Base-by-base conservation (phyloP, 1,140 invertebrate species). In the Caerostris extrusa region DNA sequence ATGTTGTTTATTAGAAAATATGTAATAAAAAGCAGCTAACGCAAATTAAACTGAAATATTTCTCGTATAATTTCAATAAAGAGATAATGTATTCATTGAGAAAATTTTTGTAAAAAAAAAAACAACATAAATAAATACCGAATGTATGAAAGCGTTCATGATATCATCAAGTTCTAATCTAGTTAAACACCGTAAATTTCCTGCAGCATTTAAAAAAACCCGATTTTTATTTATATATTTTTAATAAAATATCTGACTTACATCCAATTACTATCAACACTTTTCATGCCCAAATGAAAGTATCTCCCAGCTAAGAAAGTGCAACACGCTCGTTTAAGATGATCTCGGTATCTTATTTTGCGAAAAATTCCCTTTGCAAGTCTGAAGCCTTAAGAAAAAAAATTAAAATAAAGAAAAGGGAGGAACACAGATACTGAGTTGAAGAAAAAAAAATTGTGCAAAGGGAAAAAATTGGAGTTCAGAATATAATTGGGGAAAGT, bases 241-340 rank as follows among this genome's bases (percentile, higher is more conserved):
- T 77, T 77, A 10, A 10, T 34, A 53, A 77, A 50, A 4, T 10
- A 12, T 50, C 7, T 50, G 34, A 53, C 17, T 60, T 85, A 85
- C 83, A 58, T 85, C 57, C 83, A 85, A 85, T 85, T 85, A 85
- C 83, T 85, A 34, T n/a, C 19, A 85, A 85, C 83, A 85, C 83
- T 85, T 85, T 60, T 85, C 57, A 58, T 58, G 19, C 57, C 69
- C 50, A 64, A 85, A 77, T 57, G 58, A 85, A 60, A 58, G 83
- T 85, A 58, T 58, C 56, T 57, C 83, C 8, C 10, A 58, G 57
- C 83, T 58, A 34, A 58, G 83, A 85, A 58, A 58, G 57, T 85
- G 83, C 19, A 57, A 19, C 55, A 85, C n/a, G n/a, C 83, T 85
- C 83, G 58, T 85, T 85, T 85, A 58, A 60, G 57, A 58, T 67